Evolutionary conservation across 2,888 invertebrate species (phyloP), one percentile per base, ranked within the genome.

Genomic region (Lottia gigantea): DNA sequence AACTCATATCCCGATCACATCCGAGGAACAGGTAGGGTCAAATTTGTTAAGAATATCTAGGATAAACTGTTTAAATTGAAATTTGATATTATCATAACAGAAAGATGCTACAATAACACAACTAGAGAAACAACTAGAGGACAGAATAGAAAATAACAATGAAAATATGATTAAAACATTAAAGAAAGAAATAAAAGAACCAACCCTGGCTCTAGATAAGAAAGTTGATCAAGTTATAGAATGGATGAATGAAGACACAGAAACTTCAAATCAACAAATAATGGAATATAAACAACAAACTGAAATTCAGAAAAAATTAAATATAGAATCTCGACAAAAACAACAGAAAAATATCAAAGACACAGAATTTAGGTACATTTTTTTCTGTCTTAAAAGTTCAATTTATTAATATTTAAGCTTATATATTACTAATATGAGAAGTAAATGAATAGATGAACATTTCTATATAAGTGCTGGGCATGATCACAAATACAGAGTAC

Each of bases 21-120:
- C n/a, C n/a, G n/a, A n/a, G n/a, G n/a, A n/a, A n/a, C n/a, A n/a
- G n/a, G n/a, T n/a, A n/a, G n/a, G n/a, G n/a, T n/a, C n/a, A n/a
- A n/a, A n/a, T n/a, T n/a, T n/a, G n/a, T n/a, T n/a, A 6, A 40
- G 7, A 8, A 40, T 40, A 6, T 40, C 7, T 6, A 31, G 6
- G 31, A 31, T 31, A 31, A 31, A 31, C 6, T 31, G 31, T 6
- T 40, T 8, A 40, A 40, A 40, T 40, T 40, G 11, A 40, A 40
- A 40, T 40, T 40, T 40, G 1, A 8, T 31, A 31, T 40, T 8
- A 11, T 40, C 40, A 40, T 40, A 16, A 40, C 70, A 83, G 82
- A 78, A 76, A 75, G 79, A 81, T 65, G 77, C 79, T 8, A 75
- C 74, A 64, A 78, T 83, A 26, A 66, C 71, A 61, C 67, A 74